Evolutionary conservation across 2,888 invertebrate genomes (phyloP), one percentile per base, ranked within the genome.

Genomic region (Oithona nana): DNA sequence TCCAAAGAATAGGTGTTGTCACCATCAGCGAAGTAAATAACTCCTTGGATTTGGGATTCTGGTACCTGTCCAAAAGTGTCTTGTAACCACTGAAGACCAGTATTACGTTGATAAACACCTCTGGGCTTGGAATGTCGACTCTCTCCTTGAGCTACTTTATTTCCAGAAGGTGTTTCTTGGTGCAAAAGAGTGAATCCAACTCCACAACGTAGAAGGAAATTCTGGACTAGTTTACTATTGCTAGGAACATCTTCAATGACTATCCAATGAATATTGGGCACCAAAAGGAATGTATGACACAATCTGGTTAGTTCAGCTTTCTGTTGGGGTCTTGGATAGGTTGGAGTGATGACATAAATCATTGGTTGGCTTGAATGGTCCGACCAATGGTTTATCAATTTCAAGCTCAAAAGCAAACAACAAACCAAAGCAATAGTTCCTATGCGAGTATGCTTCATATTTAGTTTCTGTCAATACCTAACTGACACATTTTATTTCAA

Each of bases 1-100:
- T 88, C 84, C 29, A 90, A 73, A 57, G 86, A 82, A 71, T 97
- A 97, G 0, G 92, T 84, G 72, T 97, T 97, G 71, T 95, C 95
- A 73, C 97, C 95, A 71, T 97, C 95, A 77, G 93, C 93, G 73
- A 97, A 95, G 74, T 86, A 97, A 0, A 95, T 83, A 49, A 93
- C 81, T 16, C 87, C 83, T 69, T 78, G 73, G n/a, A n/a, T n/a
- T 67, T 78, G 77, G 69, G 78, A 77, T 50, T 77, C 76, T n/a
- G 75, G 72, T 26, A 71, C 69, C n/a, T n/a, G n/a, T n/a, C n/a
- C n/a, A n/a, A n/a, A n/a, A 39, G 81, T 73, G 72, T 83, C 81
- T 66, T 86, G 75, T 1, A 90, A 74, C 92, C 92, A 94, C 59
- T 80, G 76, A 39, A 94, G 72, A 0, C 86, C 95, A 51, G 80